Base-by-base conservation (phyloP, 2,113 vertebrate genomes). In the Morone chrysops region DNA sequence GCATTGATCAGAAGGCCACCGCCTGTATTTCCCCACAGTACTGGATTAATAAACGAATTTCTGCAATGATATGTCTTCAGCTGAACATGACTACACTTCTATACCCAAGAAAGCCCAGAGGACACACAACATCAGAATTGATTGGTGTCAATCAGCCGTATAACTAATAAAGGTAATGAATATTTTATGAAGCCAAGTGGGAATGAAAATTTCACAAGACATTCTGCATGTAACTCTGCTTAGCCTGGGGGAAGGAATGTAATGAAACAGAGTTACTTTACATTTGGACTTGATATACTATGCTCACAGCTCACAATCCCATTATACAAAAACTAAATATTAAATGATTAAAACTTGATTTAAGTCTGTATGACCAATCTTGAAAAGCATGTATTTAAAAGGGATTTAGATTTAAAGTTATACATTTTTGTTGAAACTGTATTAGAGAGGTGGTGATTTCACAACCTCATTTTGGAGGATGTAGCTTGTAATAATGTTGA, bases 101-200 rank as follows among this genome's bases (percentile, higher is more conserved):
- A 53, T 65, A 31, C 78, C 36, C 48, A 76, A 54, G 48, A 16
- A 83, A 66, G 70, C 85, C 78, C 77, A 65, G 14, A 82, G 45
- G 75, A 82, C 36, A 76, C 22, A 61, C 22, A 61, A 43, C 59
- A 76, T 31, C 70, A 70, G 63, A 78, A 82, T 36, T 74, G 82
- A 90, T 84, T 71, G 56, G 25, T 86, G 76, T 79, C 86, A 82
- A 61, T 89, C 78, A 80, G 59, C 25, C 9, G 45, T 74, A n/a
- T 48, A 63, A 71, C 36, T 51, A 73, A 84, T 81, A 82, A 78
- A 50, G 60, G 56, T 78, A 81, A 84, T 89, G 65, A 87, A 89
- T 87, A 54, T 12, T 78, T 80, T 16, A 81, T 89, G 53, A 81
- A 81, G 65, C 54, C 62, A 62, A 73, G 59, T 73, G 77, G 60